Base-by-base conservation (phyloP, 1,140 invertebrate genomes). In the Contarinia nasturtii region DNA sequence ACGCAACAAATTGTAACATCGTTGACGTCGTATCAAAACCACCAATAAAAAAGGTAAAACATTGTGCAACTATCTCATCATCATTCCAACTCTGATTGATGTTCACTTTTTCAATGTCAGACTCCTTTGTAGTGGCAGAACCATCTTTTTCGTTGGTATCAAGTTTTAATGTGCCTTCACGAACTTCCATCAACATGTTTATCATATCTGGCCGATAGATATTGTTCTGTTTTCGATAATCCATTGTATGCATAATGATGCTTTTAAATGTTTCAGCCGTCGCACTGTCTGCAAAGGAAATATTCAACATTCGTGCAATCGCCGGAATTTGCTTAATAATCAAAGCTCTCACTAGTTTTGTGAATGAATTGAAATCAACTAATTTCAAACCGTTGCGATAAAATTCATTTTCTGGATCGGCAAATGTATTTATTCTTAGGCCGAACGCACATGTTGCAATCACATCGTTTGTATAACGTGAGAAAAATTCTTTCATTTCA, bases 11-110 rank as follows among this genome's bases (percentile, higher is more conserved):
- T 27, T 66, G 62, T n/a, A 81, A 58, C 1, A 71, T 52, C 3
- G 63, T 68, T 2, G 75, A 68, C 5, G 72, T 71, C 0, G 77
- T 78, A 44, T 80, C 77, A 46, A 75, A 80, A 10, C 80, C 79
- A 11, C 65, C 68, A 40, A 70, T 57, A 42, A 70, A 69, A 49
- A 70, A 70, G 2, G 60, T 44, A 12, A 69, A 63, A 4, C 61
- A 65, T 45, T 68, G 60, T 0, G 72, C 70, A 1, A 69, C 58
- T 0, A 76, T 57, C 47, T 76, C 73, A 2, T 61, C 56, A 21
- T 75, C 67, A 0, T 63, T 59, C 65, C 74, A 68, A 0, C 63
- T 49, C 46, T 50, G 49, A 34, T 45, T 55, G 1, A 53, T 41
- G 11, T 18, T 44, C 38, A 36, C 20, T 45, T 54, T 55, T 14